Evolutionary conservation across 2,113 vertebrate genomes (phyloP).

Genomic region (Phylloscopus trochilus): DNA sequence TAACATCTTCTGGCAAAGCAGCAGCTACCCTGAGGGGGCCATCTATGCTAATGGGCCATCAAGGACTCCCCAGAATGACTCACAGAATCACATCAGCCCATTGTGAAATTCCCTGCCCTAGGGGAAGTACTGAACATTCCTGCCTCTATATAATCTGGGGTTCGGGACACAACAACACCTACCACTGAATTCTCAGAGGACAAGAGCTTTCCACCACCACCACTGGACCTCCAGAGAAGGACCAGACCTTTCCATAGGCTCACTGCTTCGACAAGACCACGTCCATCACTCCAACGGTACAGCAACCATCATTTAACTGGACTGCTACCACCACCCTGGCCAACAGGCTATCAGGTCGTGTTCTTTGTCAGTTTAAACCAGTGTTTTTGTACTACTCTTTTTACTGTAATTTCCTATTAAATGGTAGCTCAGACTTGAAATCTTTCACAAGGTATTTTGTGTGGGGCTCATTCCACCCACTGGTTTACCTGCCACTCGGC

Average conservation of each 20-base stretch:
- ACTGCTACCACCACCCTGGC: background rate
- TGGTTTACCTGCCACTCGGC: background rate
- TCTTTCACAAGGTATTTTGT: background rate
- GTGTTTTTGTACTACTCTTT: too few relatives aligned
- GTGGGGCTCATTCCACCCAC: background rate
- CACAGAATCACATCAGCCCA: background rate
- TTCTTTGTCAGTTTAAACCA: background rate
- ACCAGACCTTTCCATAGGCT: background rate
- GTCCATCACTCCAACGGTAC: background rate
- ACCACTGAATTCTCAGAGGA: background rate
- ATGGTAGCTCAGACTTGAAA: background rate
- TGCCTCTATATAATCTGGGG: too few relatives aligned
- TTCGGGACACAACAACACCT: background rate
- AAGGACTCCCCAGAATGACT: background rate
- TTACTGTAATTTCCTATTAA: background rate
- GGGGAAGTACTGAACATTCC: background rate
- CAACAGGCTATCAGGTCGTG: accelerated
- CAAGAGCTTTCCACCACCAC: background rate
- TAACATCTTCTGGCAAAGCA: background rate
- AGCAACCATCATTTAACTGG: background rate
- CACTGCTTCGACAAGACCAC: background rate
- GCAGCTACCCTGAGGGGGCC: background rate
- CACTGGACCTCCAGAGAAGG: background rate
- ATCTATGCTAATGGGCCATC: background rate
- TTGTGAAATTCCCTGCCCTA: background rate